These are phyloP conservation scores for Anser brachyrhynchus DNA, from an alignment of 2,113 vertebrate species.

Conservation along the genomic window DNA sequence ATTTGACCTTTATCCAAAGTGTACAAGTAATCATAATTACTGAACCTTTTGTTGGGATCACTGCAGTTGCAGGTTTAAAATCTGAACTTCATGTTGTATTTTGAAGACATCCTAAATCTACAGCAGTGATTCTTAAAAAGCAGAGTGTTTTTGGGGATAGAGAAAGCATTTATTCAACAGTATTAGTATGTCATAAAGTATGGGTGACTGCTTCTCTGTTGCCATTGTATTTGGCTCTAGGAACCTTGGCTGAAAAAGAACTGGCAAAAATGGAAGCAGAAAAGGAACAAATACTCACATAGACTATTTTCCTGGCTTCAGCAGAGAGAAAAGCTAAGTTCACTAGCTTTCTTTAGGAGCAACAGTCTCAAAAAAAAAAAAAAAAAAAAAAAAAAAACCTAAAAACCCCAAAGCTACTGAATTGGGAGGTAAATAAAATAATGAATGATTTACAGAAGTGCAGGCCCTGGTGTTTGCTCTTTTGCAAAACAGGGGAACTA, in stretches of 20 bases:
- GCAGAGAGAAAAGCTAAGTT: background rate
- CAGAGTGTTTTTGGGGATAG: background rate
- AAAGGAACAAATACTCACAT: background rate
- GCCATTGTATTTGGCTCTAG: background rate
- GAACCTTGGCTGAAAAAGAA: background rate
- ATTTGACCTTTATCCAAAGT: background rate
- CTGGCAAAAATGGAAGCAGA: background rate
- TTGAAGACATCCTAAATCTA: background rate
- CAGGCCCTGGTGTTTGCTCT: background rate
- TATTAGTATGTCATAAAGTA: background rate
- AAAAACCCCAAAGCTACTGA: background rate
- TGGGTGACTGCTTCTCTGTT: background rate
- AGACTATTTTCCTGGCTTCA: background rate
- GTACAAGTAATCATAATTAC: background rate
- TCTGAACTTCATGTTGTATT: background rate
- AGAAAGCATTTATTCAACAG: background rate
- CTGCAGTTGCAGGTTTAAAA: background rate
- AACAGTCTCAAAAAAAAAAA: too few species aligned
- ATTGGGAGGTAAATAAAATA: background rate
- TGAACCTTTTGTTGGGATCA: background rate
- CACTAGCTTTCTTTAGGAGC: background rate
- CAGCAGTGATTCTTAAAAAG: background rate
- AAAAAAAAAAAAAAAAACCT: too few species aligned
- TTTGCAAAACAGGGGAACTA: background rate
- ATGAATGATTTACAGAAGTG: background rate